These are phyloP conservation scores for Melanchra persicariae DNA, from an alignment of 2,888 invertebrate species.

Conservation along the genomic window DNA sequence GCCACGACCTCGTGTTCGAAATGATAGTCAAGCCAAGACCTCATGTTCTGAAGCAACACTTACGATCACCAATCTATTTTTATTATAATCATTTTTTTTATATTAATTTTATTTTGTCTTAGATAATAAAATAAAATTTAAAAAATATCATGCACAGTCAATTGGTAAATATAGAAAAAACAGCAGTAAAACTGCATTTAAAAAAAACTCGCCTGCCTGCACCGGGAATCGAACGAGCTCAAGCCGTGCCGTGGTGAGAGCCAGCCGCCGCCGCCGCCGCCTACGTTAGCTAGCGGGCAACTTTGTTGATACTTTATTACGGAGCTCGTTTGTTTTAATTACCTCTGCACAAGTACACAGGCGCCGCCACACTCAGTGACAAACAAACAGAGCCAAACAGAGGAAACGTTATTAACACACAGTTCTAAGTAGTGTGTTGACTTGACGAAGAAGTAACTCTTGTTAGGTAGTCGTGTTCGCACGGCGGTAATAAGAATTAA, in stretches of 20 bases:
- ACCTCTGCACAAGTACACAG: not conserved
- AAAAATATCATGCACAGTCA: no score
- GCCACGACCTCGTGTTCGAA: no score
- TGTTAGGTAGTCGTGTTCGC: conserved; percentile 3
- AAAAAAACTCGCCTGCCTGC: not conserved
- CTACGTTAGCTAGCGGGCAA: no score
- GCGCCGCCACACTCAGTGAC: not conserved
- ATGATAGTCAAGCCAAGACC: no score
- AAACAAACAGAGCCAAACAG: conserved; percentile 16
- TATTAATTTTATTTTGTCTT: no score
- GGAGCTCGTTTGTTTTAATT: conserved; percentile 25
- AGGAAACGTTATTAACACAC: not conserved
- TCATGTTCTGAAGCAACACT: no score
- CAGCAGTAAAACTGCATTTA: no score
- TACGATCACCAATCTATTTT: no score
- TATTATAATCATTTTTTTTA: no score
- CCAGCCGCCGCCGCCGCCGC: not conserved
- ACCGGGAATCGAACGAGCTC: not conserved
- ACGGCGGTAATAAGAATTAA: not conserved
- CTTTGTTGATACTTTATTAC: conserved; percentile 22
- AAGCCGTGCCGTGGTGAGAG: not conserved
- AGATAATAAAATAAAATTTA: no score
- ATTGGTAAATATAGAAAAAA: no score
- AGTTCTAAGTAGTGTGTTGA: conserved; percentile 6
- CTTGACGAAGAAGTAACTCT: conserved; percentile 1